Percentiles rank a stretch among this genome's conserved stretches.
These are phyloP conservation scores for Caenorhabditis drosophilae DNA, from an alignment of 2,888 invertebrate genomes.

Conservation along the genomic window DNA sequence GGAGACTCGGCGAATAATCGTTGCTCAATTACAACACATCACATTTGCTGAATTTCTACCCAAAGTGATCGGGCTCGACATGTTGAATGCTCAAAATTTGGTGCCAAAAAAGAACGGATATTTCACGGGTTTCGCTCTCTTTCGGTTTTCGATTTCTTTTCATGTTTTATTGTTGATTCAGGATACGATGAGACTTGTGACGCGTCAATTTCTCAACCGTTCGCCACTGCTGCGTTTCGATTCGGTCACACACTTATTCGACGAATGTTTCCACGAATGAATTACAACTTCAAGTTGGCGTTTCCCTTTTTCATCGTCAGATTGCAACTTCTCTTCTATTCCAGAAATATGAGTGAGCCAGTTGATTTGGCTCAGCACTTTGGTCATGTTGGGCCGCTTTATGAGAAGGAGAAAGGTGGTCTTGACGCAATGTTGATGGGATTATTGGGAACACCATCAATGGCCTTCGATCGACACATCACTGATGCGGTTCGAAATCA, in stretches of 20 bases:
- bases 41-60: slow-evolving; percentile 76
- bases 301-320: not conserved
- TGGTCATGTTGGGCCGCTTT: slow-evolving; percentile 65
- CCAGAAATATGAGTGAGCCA: slow-evolving; percentile 59
- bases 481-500: slow-evolving; percentile 75
- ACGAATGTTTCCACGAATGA: slow-evolving; percentile 77
- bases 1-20: slow-evolving; percentile 70
- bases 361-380: slow-evolving; percentile 66
- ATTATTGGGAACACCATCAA: slow-evolving; percentile 67
- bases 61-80: slow-evolving; percentile 79
- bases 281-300: slow-evolving; percentile 53
- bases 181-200: slow-evolving; percentile 77
- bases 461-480: slow-evolving; percentile 68
- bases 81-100: slow-evolving; percentile 75
- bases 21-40: slow-evolving; percentile 74
- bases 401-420: slow-evolving; percentile 60
- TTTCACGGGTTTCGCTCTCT: slow-evolving; percentile 71
- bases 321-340: not conserved
- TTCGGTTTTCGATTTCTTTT: not conserved
- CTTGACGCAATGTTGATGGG: slow-evolving; percentile 68
- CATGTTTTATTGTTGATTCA: not conserved
- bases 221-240: slow-evolving; percentile 80
- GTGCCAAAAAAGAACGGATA: slow-evolving; percentile 77
- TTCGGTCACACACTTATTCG: slow-evolving; percentile 79
- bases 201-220: slow-evolving; percentile 83